Conservation (phyloP, 2,113 vertebrate genomes). For the Podilymbus podiceps region DNA sequence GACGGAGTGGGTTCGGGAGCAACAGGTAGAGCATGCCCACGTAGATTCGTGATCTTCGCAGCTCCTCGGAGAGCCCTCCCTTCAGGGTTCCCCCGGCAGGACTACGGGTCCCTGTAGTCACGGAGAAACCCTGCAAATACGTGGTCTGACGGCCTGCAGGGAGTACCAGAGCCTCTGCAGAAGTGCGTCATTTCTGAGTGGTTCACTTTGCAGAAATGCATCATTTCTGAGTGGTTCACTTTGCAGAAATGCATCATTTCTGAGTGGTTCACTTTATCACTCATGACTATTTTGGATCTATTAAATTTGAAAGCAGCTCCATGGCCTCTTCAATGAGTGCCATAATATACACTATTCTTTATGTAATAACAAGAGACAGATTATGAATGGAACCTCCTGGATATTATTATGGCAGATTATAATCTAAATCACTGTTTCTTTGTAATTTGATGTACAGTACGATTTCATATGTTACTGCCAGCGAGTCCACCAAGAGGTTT, state of each 20-base stretch:
- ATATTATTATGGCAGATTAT: background rate
- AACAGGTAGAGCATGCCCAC: background rate
- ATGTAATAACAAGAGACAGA: background rate
- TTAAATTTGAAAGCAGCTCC: background rate
- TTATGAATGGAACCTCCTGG: background rate
- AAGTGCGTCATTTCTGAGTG: background rate
- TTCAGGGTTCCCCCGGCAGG: background rate
- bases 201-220: background rate
- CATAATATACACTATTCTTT: rapidly evolving
- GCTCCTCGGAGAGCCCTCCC: background rate
- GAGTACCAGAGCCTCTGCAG: background rate
- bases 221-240: background rate
- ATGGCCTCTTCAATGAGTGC: background rate
- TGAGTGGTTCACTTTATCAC: background rate
- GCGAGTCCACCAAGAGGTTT: background rate
- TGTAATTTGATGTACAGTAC: background rate
- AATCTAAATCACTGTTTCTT: background rate
- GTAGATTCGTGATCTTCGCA: background rate
- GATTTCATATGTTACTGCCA: background rate
- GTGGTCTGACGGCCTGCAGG: background rate
- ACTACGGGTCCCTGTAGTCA: background rate
- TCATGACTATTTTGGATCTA: background rate
- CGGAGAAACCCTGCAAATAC: rapidly evolving
- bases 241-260: background rate
- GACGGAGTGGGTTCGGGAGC: background rate